Conservation (phyloP, 2,797 vertebrate species). For the Huso huso region DNA sequence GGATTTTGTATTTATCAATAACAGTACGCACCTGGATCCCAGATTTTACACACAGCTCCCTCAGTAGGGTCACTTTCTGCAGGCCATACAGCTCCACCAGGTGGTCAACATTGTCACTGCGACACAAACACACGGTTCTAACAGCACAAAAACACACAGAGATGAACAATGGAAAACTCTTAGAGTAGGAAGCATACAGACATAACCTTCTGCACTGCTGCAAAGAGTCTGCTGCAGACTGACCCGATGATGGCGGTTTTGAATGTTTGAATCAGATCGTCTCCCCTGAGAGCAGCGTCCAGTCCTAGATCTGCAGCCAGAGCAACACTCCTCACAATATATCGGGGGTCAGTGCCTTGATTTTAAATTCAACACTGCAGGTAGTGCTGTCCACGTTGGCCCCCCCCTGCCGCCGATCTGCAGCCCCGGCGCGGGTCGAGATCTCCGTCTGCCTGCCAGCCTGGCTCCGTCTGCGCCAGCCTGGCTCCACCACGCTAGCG, state of each 20-base stretch:
- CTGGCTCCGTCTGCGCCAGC: conserved; percentile 46
- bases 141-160: not conserved
- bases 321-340: too few species aligned
- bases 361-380: too few species aligned
- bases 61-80: conserved; percentile 66
- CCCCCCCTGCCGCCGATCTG: conserved; percentile 42
- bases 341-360: conserved; percentile 46
- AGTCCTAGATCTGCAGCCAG: conserved; percentile 64
- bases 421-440: too few species aligned
- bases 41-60: conserved; percentile 70
- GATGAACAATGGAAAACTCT: not conserved
- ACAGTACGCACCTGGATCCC: conserved; percentile 64
- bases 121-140: conserved; percentile 13
- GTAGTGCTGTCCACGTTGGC: conserved; percentile 32
- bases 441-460: conserved; percentile 59
- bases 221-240: conserved; percentile 12
- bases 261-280: too few species aligned
- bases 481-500: conserved; percentile 38
- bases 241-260: conserved; percentile 56
- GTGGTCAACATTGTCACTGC: conserved; percentile 57
- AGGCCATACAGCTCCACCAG: conserved; percentile 61
- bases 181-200: not conserved
- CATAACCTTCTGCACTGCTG: too few species aligned
- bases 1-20: not conserved
- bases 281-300: too few species aligned